Evolutionary conservation across 2,888 invertebrate species (phyloP), one percentile per base, ranked within the genome.

Genomic region (Philaethria dido): DNA sequence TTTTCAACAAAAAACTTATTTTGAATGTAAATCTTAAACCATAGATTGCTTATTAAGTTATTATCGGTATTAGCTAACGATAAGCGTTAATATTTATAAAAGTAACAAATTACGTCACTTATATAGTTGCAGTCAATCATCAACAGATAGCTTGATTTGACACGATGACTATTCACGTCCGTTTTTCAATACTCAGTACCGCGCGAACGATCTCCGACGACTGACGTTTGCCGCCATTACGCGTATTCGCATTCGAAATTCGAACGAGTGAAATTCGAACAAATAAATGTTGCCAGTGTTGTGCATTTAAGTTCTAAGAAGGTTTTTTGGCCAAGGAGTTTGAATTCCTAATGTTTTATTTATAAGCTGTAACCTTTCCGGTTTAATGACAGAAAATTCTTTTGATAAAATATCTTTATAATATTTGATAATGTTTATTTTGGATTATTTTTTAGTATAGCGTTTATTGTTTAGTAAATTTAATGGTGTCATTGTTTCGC

Each of bases 101-200:
- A 59, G 29, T 29, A 29, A 29, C 13, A 42, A 42, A 57, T 64
- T 50, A 71, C 72, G 71, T 75, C 72, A 72, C 59, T 68, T 66
- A 66, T 67, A 70, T 70, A 69, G 69, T 71, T 77, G 75, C 75
- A 74, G 47, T 65, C 69, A 72, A 71, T 66, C 66, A 69, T 68
- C 52, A 70, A 69, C 73, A 64, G 78, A 80, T 80, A 80, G 76
- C 74, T 73, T 71, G 79, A 83, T 87, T 84, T 80, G 80, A 80
- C 80, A 77, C 80, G 81, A 79, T 83, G 82, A 81, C 82, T 80
- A 78, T 79, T 74, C 69, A 71, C 76, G 77, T 77, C 79, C 75
- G 74, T 71, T 73, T 75, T 80, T 84, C 83, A 91, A 90, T 91
- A 81, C 76, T 84, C 83, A 91, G 91, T 91, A 81, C 77, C 82